Evolutionary conservation across 1,140 invertebrate species (phyloP), one percentile per base, ranked within the genome.

Genomic region (Goniozus legneri): DNA sequence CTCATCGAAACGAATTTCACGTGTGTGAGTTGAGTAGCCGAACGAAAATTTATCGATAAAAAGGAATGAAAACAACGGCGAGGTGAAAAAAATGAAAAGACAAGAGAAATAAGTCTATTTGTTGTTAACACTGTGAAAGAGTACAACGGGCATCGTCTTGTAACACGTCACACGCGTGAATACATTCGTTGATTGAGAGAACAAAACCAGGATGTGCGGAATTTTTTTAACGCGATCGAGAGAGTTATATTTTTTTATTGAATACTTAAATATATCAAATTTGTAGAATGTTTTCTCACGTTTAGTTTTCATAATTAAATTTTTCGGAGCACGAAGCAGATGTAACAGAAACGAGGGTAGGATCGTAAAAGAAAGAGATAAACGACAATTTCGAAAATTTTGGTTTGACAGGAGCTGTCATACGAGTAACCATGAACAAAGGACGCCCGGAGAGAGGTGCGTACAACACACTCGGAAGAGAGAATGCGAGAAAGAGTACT

Each of bases 321-420:
- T 4, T 6, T 4, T 21, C n/a, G 19, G n/a, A 39, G n/a, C 21
- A 14, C 18, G 37, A 39, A 3, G 20, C 7, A 21, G 22, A 10
- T 7, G 14, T 16, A 38, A 20, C 16, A 6, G 10, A n/a, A 18
- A 13, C 19, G 21, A 48, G 31, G 35, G 40, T 18, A 18, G 31
- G 36, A 47, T 15, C 3, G 8, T 7, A 13, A 33, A 8, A 10
- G 32, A 14, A 33, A n/a, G 32, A 13, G 8, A n/a, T 6, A 33
- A 33, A n/a, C 3, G 4, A 4, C 3, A 33, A 33, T 33, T 4
- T 7, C 7, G 32, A 19, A 33, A 49, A 36, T 39, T 24, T 45
- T 33, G 41, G 48, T 58, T 60, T 60, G 57, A 60, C 57, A 60
- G 57, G 57, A 58, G 57, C 56, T 60, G 57, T 60, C 57, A 60